Conservation (phyloP, 2,113 vertebrate species). For the Paracanthobrama guichenoti region DNA sequence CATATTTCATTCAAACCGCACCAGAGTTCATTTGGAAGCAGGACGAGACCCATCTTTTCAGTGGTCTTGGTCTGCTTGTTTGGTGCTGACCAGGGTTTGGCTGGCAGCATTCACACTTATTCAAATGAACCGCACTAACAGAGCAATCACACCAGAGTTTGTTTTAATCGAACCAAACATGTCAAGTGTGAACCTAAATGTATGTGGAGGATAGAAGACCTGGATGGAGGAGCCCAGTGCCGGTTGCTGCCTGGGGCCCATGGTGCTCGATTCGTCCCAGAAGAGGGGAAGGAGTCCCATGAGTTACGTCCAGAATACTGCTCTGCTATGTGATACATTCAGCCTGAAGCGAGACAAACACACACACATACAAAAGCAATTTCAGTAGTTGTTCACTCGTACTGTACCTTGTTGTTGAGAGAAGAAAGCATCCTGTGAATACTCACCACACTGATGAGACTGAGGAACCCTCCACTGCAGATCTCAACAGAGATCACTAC, state of each 20-base stretch:
- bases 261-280: conserved; percentile 80
- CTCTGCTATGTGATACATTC: conserved; percentile 90
- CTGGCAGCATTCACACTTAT: too few relatives aligned
- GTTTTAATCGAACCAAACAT: too few relatives aligned
- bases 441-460: conserved; percentile 55
- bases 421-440: conserved; percentile 7
- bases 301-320: conserved; percentile 85
- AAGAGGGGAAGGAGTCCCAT: conserved; percentile 84
- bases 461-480: conserved; percentile 57
- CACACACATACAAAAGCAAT: conserved; percentile 24
- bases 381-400: conserved; percentile 22
- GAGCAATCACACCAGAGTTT: too few relatives aligned
- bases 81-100: too few relatives aligned
- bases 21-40: too few relatives aligned
- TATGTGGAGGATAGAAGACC: conserved; percentile 65
- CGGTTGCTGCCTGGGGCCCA: conserved; percentile 79
- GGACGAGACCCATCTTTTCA: too few relatives aligned
- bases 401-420: conserved; percentile 1
- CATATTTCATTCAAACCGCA: too few relatives aligned
- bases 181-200: not conserved
- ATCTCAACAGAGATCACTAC: conserved; percentile 53
- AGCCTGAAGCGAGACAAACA: conserved; percentile 74
- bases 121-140: too few relatives aligned
- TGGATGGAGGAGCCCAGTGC: conserved; percentile 82
- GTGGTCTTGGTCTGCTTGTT: too few relatives aligned